phyloP scores from a whole-genome alignment of 2,113 vertebrate genomes.

The Pangasianodon gigas region DNA sequence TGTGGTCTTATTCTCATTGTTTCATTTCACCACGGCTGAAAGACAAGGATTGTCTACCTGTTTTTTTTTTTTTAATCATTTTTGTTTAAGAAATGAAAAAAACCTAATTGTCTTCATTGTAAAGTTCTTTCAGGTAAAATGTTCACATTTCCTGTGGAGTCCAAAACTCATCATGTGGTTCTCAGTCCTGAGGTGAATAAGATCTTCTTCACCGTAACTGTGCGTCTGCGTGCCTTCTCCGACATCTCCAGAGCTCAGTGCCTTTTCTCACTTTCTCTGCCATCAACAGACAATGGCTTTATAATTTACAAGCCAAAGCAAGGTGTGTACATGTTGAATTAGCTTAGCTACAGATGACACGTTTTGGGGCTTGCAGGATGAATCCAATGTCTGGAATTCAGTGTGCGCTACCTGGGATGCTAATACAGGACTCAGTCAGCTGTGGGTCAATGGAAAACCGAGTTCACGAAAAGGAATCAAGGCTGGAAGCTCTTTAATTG shows the following conservation, averaged over 20 bases:
- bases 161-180: constrained; percentile 28
- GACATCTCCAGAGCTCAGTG: constrained; percentile 26
- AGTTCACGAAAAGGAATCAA: constrained; percentile 50
- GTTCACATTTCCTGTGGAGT: constrained; percentile 30
- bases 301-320: constrained; percentile 36
- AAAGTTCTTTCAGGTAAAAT: constrained; percentile 40
- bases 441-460: constrained; percentile 59
- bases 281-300: constrained; percentile 2
- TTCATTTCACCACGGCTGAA: neutral
- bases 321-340: too few species aligned
- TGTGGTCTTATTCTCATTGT: neutral
- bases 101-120: neutral
- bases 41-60: neutral
- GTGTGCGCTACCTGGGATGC: constrained; percentile 57
- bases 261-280: constrained; percentile 38
- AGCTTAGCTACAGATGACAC: too few species aligned
- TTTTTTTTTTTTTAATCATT: neutral
- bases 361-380: constrained; percentile 37
- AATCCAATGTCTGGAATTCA: constrained; percentile 53
- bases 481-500: constrained; percentile 18
- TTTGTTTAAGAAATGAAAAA: neutral
- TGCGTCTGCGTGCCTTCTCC: constrained; percentile 19
- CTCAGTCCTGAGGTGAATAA: constrained; percentile 4
- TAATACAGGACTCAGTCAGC: constrained; percentile 45
- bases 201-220: neutral